Evolutionary conservation across 2,888 invertebrate genomes (phyloP), one percentile per base, ranked within the genome.

Genomic region (Ariolimax columbianus): DNA sequence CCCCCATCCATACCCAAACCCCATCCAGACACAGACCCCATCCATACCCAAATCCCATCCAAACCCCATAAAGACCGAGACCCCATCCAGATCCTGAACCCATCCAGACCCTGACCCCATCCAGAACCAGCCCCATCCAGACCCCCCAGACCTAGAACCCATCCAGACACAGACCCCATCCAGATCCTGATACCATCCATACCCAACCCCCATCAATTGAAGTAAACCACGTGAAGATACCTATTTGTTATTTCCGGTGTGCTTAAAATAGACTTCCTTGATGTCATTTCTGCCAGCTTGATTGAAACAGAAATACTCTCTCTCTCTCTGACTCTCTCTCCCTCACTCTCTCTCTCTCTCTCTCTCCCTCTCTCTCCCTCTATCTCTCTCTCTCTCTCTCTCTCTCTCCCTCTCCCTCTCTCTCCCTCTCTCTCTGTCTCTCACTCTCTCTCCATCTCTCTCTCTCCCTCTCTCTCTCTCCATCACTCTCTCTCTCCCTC

Each of bases 401-500:
- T 38, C 38, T 59, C 36, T 59, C 77, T 38, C 51, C 36, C 51
- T 51, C 77, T 51, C 77, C 36, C 55, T 36, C 59, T 59, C 59
- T 59, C 59, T 59, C 59, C 36, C 33, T 55, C 33, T 77, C 59
- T 59, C 77, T 59, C 59, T 77, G n/a, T n/a, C n/a, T n/a, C n/a
- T n/a, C n/a, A n/a, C n/a, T n/a, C n/a, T n/a, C n/a, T n/a, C n/a
- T n/a, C n/a, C n/a, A n/a, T n/a, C n/a, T n/a, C n/a, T n/a, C n/a
- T n/a, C n/a, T n/a, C n/a, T n/a, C n/a, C n/a, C n/a, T n/a, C n/a
- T n/a, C n/a, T n/a, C n/a, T n/a, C n/a, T n/a, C n/a, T n/a, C n/a
- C n/a, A n/a, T n/a, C 36, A 33, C 59, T 55, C 36, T 55, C 59
- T 80, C 68, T 80, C 66, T 66, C 80, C 40, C 80, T 80, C 80